phyloP scores from a whole-genome alignment of 2,888 invertebrate species.

The Tanaodytes sp. region DNA sequence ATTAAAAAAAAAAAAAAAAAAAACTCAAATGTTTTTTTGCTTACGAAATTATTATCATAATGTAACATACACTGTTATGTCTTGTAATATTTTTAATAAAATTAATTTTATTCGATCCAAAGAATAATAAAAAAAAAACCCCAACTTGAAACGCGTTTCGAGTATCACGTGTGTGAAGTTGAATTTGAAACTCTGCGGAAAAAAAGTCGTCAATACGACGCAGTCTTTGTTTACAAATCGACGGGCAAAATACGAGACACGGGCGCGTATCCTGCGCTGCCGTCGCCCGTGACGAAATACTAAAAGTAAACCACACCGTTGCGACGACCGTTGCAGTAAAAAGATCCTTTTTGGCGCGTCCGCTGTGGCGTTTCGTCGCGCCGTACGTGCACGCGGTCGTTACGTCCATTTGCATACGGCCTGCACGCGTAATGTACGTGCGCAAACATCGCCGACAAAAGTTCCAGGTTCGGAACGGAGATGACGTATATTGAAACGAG shows the following conservation, averaged over 20 bases:
- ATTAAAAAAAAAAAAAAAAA: too few species aligned
- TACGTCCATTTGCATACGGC: constrained; percentile 33
- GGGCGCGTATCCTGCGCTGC: constrained; percentile 13
- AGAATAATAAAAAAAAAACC: too few species aligned
- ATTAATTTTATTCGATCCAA: too few species aligned
- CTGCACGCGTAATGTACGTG: constrained; percentile 38
- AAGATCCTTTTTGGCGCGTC: constrained; percentile 27
- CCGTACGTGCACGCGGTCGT: constrained; percentile 7
- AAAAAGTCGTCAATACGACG: background rate
- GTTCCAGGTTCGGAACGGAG: constrained; percentile 31
- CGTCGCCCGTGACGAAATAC: constrained; percentile 12
- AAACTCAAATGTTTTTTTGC: too few species aligned
- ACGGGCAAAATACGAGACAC: background rate
- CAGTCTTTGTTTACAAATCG: background rate
- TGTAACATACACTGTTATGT: too few species aligned
- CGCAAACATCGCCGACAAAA: constrained; percentile 30
- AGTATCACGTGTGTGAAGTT: too few species aligned
- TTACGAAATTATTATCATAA: too few species aligned
- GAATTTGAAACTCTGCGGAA: too few species aligned
- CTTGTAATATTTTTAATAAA: too few species aligned
- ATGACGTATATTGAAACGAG: background rate
- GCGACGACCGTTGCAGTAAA: constrained; percentile 25
- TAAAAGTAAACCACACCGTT: constrained; percentile 27
- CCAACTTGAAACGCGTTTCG: too few species aligned
- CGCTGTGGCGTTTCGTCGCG: constrained; percentile 7